Evolutionary conservation across 2,113 vertebrate genomes (phyloP), one percentile per base, ranked within the genome.

Genomic region (Pseudopodoces humilis): DNA sequence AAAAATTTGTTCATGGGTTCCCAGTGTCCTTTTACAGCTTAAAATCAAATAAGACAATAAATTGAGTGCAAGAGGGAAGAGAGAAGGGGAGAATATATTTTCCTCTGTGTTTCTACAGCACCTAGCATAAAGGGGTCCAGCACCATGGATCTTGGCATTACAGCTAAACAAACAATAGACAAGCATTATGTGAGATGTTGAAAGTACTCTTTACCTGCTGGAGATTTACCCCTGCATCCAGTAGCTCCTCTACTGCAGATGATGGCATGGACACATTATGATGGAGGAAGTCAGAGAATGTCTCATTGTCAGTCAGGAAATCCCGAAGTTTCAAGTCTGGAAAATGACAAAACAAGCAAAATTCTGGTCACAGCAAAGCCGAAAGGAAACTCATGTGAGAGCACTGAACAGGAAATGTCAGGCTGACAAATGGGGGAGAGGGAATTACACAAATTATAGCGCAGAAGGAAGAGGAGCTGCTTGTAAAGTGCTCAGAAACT

Each of bases 231-330:
- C 97, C 46, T 18, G 99, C 98, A 28, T 98, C 97, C 68, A 98
- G 88, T 65, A 99, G 97, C 65, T 98, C 97, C 49, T 98, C 92
- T 56, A 99, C 96, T 8, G 87, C 39, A 28, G 97, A 60, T 33
- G 96, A 92, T 12, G 99, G 92, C 82, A 99, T 76, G 30, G 98
- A 98, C 20, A 98, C 90, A 60, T 99, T 99, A 15, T 85, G 94
- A 69, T 55, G 80, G 59, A 99, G 98, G 90, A 99, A 99, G 50
- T 88, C 94, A 41, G 99, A 98, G 90, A 99, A 97, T 0, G 98
- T 99, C 97, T 99, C 99, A 10, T 99, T 98, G 94, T 99, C 98
- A 84, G 95, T 91, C 86, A 99, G 98, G 96, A 99, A 99, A 97
- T 99, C 98, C 92, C 97, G 98, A 94, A 99, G 94, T 95, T 98